Conservation (phyloP, 2,113 vertebrate genomes). For the Balaeniceps rex region DNA sequence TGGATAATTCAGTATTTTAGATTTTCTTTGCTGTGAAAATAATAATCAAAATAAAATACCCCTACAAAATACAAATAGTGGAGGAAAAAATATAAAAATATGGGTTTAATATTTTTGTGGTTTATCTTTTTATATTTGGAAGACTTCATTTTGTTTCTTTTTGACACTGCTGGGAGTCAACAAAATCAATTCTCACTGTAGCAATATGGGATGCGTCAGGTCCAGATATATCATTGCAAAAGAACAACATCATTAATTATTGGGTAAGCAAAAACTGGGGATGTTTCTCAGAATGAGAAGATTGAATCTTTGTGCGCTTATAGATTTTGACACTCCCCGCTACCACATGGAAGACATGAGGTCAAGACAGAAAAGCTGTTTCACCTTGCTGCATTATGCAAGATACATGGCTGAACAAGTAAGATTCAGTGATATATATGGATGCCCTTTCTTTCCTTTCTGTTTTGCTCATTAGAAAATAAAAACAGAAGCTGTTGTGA, state of each 20-base stretch:
- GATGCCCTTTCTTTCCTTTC: background rate
- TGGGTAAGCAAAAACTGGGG: background rate
- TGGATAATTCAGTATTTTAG: slow-evolving; percentile 25
- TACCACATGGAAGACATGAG: background rate
- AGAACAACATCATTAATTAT: background rate
- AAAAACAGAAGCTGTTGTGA: background rate
- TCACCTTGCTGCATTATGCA: background rate
- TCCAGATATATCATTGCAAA: background rate
- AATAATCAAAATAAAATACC: background rate
- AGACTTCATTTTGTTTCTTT: background rate
- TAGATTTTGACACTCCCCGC: background rate
- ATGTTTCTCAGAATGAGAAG: background rate
- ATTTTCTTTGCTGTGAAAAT: slow-evolving; percentile 37
- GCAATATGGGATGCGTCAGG: background rate
- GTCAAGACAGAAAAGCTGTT: background rate
- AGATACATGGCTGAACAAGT: background rate
- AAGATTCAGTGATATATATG: background rate
- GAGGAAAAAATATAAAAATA: background rate
- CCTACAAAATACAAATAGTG: background rate
- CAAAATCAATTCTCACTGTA: background rate
- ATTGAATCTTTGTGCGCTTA: background rate
- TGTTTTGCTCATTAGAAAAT: background rate
- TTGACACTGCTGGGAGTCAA: background rate
- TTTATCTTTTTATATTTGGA: background rate
- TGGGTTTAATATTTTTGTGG: background rate